A percentile compares a stretch with the other conserved stretches of the same genome.
Evolutionary conservation across 2,797 vertebrate species (phyloP).

Genomic region (Mus minutoides): DNA sequence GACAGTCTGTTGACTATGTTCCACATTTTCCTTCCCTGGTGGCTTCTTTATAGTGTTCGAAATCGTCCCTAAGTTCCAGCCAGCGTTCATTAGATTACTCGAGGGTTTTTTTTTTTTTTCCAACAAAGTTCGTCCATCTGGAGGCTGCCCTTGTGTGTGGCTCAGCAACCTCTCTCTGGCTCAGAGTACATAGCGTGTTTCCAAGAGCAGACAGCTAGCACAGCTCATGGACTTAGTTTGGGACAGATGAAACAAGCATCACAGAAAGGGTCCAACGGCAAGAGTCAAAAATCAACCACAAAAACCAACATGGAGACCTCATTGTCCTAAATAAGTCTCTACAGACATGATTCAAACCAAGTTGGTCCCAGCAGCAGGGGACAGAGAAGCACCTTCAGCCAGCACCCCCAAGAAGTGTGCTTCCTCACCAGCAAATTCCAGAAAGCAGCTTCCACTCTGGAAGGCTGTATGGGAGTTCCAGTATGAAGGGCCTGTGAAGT

Average conservation of each 20-base stretch:
- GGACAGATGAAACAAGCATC: neutral
- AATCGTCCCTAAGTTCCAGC: neutral
- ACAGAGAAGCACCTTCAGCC: neutral
- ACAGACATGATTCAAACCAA: neutral
- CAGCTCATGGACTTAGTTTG: neutral
- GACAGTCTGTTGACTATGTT: neutral
- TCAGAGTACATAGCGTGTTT: neutral
- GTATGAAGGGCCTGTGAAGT: neutral
- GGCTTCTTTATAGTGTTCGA: neutral
- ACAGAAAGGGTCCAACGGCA: neutral
- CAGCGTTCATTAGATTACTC: neutral
- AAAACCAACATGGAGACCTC: neutral
- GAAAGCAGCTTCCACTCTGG: neutral
- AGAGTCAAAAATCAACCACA: slow-evolving; percentile 10
- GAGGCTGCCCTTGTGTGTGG: neutral
- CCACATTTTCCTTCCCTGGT: neutral
- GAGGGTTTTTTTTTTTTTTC: neutral
- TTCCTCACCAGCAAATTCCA: neutral
- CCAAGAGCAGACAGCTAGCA: neutral
- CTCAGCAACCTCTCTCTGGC: neutral
- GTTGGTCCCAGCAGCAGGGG: neutral
- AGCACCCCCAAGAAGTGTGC: neutral
- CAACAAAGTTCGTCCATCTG: neutral
- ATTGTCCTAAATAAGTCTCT: neutral
- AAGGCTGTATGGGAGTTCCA: neutral